These are phyloP conservation scores for Drosophila teissieri DNA, from an alignment of 1,140 invertebrate species.

Conservation along the genomic window DNA sequence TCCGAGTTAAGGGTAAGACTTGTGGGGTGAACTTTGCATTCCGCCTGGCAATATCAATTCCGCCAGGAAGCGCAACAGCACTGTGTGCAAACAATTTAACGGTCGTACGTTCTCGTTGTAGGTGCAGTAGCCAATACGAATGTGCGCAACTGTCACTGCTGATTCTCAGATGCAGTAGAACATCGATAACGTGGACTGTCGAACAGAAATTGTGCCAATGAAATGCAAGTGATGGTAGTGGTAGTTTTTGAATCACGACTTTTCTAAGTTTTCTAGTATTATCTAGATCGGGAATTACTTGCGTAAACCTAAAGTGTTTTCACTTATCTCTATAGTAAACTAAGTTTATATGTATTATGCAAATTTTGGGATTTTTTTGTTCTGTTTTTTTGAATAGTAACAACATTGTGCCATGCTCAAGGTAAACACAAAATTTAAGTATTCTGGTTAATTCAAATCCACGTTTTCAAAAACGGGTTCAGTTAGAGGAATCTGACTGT, in stretches of 20 bases:
- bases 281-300: too few species aligned
- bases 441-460: neutral
- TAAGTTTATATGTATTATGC: too few species aligned
- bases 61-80: neutral
- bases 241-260: too few species aligned
- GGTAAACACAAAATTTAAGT: neutral
- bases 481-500: neutral
- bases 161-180: constrained; percentile 11
- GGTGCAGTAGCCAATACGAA: constrained; percentile 1
- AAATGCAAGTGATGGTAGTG: too few species aligned
- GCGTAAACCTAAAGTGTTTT: too few species aligned
- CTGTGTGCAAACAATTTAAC: constrained; percentile 12
- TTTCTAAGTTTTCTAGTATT: too few species aligned
- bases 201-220: neutral
- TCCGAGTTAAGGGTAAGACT: constrained; percentile 9
- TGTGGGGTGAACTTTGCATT: constrained; percentile 3
- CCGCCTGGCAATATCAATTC: constrained; percentile 7
- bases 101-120: neutral
- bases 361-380: too few species aligned
- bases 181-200: neutral
- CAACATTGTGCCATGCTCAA: too few species aligned
- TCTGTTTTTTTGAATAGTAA: too few species aligned
- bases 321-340: too few species aligned
- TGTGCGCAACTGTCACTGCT: neutral
- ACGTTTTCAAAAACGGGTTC: neutral